Evolutionary conservation across 2,113 vertebrate species (phyloP).

Genomic region (Tetrao urogallus): DNA sequence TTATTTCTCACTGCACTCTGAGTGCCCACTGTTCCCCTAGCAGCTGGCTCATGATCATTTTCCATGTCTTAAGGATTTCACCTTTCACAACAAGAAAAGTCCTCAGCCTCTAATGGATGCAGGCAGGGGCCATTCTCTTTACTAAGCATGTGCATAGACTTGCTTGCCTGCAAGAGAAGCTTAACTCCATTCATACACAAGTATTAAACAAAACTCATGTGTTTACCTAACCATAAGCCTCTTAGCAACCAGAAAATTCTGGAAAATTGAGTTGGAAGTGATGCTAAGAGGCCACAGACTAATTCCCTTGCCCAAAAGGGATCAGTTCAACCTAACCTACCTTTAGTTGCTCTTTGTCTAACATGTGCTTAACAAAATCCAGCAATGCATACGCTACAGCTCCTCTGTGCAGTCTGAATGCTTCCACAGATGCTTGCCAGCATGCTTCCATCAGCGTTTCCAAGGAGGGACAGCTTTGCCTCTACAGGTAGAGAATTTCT

Average conservation of each 20-base stretch:
- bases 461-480: not conserved
- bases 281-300: not conserved
- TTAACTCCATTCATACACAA: not conserved
- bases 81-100: not conserved
- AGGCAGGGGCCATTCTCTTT: not conserved
- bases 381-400: accelerated
- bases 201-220: not conserved
- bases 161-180: conserved; percentile 16
- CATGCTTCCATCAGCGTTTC: not conserved
- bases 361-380: conserved; percentile 3
- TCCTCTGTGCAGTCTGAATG: not conserved
- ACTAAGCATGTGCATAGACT: not conserved
- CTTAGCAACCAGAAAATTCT: not conserved
- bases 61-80: not conserved
- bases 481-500: not conserved
- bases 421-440: conserved; percentile 8
- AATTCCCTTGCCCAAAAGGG: not conserved
- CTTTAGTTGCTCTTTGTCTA: not conserved
- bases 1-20: not conserved
- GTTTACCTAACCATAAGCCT: not conserved
- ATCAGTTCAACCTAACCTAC: not conserved
- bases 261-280: not conserved
- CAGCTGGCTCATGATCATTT: not conserved
- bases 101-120: not conserved
- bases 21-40: not conserved